Conservation (phyloP, 2,888 invertebrate genomes). For the Agonum fuliginosum region DNA sequence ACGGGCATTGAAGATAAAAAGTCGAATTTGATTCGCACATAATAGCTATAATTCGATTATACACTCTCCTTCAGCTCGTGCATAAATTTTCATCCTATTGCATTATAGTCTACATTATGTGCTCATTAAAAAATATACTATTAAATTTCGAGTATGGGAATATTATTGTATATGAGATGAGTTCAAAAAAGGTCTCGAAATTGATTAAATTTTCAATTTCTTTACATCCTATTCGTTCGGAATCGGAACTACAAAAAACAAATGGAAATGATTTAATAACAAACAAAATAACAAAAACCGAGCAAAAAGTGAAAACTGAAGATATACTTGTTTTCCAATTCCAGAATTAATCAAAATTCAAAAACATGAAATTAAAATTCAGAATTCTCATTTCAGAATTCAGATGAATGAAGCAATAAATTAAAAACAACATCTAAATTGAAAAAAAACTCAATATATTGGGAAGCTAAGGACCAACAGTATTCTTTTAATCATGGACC, state of each 20-base stretch:
- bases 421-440: constrained; percentile 22
- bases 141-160: too few relatives aligned
- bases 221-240: background rate
- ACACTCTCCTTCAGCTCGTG: too few relatives aligned
- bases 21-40: too few relatives aligned
- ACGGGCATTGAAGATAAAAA: too few relatives aligned
- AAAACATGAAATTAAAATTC: background rate
- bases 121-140: too few relatives aligned
- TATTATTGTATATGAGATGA: too few relatives aligned
- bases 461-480: constrained; percentile 8
- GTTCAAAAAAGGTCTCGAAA: background rate
- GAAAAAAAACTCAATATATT: background rate
- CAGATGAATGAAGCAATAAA: constrained; percentile 2
- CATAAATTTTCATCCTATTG: too few relatives aligned
- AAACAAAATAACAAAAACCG: constrained; percentile 9
- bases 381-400: background rate
- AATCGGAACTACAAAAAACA: background rate
- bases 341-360: background rate
- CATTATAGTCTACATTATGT: too few relatives aligned
- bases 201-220: background rate
- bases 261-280: constrained; percentile 15
- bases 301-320: constrained; percentile 24
- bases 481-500: constrained; percentile 1
- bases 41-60: too few relatives aligned
- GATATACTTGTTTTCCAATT: background rate